phyloP scores from a whole-genome alignment of 2,888 invertebrate genomes.

The Malthinus flaveolus region DNA sequence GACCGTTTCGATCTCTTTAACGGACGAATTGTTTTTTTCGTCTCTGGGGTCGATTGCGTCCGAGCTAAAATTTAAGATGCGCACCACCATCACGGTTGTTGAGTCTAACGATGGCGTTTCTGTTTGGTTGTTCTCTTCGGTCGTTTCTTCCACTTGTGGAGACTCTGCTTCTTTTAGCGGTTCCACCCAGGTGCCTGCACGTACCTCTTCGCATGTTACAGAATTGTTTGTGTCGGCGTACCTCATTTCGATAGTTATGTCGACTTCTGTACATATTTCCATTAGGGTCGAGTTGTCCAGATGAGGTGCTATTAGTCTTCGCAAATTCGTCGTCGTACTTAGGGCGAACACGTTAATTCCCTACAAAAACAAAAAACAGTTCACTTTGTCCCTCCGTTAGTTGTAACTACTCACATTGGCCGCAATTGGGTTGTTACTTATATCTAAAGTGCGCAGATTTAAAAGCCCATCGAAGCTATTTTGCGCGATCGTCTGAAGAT shows the following conservation, averaged over 20 bases:
- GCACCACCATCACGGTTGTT: slow-evolving; percentile 26
- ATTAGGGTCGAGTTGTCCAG: slow-evolving; percentile 12
- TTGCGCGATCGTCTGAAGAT: slow-evolving; percentile 48
- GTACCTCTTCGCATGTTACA: slow-evolving; percentile 24
- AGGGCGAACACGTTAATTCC: neutral
- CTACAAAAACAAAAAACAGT: neutral
- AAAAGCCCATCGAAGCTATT: slow-evolving; percentile 50
- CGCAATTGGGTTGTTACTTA: slow-evolving; percentile 49
- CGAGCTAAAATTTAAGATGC: slow-evolving; percentile 6
- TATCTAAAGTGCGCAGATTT: slow-evolving; percentile 46
- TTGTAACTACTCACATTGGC: slow-evolving; percentile 19
- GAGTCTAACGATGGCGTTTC: slow-evolving; percentile 8
- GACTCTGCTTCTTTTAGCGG: neutral
- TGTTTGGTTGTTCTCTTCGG: neutral
- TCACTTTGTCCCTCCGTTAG: neutral
- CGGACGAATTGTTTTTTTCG: neutral
- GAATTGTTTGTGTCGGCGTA: neutral
- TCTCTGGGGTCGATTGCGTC: slow-evolving; percentile 28
- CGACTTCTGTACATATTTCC: slow-evolving; percentile 22
- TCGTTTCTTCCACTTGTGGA: neutral
- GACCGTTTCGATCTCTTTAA: neutral
- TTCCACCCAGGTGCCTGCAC: slow-evolving; percentile 9
- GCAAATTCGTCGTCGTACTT: neutral
- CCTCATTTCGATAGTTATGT: slow-evolving; percentile 22
- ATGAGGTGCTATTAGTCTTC: slow-evolving; percentile 24